Evolutionary conservation across 2,797 vertebrate genomes (phyloP), one percentile per base, ranked within the genome.

Genomic region (Melanogrammus aeglefinus): DNA sequence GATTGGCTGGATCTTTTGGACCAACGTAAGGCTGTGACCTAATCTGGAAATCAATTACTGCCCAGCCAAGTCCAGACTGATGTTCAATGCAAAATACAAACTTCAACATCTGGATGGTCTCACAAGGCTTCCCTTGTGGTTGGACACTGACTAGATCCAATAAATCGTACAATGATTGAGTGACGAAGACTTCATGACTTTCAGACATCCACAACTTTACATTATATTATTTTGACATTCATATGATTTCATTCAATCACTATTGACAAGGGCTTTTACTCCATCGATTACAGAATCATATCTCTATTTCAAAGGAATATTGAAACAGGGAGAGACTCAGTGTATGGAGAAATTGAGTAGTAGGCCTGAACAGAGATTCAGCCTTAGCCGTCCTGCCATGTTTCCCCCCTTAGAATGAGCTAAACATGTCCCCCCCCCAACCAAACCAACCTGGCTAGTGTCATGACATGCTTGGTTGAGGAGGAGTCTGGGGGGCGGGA

Each of bases 401-500:
- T 57, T 57, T 57, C 2, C 44, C 44, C 44, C 44, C 16, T 18
- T 4, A 47, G 44, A 18, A 47, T 47, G 13, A 47, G 14, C 44
- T 47, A 18, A 2, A 47, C 44, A 47, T 47, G 44, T 5, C 18
- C 47, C 13, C 44, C 13, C 16, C 47, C 5, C 57, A 7, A 8
- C 57, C n/a, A 57, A 57, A 21, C 47, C 47, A 21, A 57, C 4
- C 47, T 18, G 12, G 47, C 47, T 57, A 6, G 47, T 57, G 24
- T n/a, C n/a, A 63, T 24, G n/a, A 21, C 21, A 8, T 10, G 57
- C 57, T 63, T 63, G 21, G 57, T 24, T 24, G 57, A n/a, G 21
- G 57, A 1, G 5, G 57, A 84, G 75, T 74, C 78, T 78, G 78
- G 39, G 72, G 70, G 38, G 47, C 57, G 41, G 75, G 29, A 44